A percentile compares a stretch with the other conserved stretches of the same genome.
Evolutionary conservation across 1,140 invertebrate species (phyloP).

Genomic region (Drosophila leontia): DNA sequence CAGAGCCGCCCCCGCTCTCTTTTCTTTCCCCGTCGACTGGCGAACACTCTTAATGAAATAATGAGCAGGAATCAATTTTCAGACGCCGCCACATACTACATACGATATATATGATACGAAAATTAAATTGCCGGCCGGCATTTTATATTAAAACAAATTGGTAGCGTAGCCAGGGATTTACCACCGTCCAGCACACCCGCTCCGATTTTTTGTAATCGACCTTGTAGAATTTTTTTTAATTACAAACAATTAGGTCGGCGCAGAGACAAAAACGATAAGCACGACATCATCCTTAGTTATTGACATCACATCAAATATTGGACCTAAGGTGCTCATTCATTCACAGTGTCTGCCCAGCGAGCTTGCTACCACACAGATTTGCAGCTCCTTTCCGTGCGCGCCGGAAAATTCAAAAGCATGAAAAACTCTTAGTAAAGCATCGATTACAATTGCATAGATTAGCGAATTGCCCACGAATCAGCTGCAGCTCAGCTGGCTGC

Average conservation of each 20-base stretch:
- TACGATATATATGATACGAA: slow-evolving; percentile 46
- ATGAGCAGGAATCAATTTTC: slow-evolving; percentile 83
- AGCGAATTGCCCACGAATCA: slow-evolving; percentile 19
- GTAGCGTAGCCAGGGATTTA: slow-evolving; percentile 58
- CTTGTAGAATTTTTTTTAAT: slow-evolving; percentile 82
- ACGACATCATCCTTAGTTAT: slow-evolving; percentile 48
- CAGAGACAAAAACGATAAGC: slow-evolving; percentile 55
- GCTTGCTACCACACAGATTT: neutral
- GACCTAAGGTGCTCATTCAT: neutral
- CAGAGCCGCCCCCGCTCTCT: neutral
- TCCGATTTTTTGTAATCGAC: slow-evolving; percentile 62
- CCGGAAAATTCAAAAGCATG: neutral
- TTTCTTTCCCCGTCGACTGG: slow-evolving; percentile 44
- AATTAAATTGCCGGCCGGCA: slow-evolving; percentile 73
- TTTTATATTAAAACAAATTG: slow-evolving; percentile 81
- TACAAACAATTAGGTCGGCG: slow-evolving; percentile 74
- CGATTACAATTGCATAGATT: slow-evolving; percentile 36
- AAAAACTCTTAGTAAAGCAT: slow-evolving; percentile 8
- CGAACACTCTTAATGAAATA: slow-evolving; percentile 74
- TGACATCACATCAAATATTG: slow-evolving; percentile 12
- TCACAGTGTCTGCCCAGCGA: neutral
- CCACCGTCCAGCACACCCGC: slow-evolving; percentile 31
- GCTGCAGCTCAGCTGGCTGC: slow-evolving; percentile 11
- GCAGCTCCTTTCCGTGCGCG: neutral
- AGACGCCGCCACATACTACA: slow-evolving; percentile 31